These are phyloP conservation scores for Dermatemys mawii DNA, from an alignment of 2,113 vertebrate genomes.

Conservation along the genomic window DNA sequence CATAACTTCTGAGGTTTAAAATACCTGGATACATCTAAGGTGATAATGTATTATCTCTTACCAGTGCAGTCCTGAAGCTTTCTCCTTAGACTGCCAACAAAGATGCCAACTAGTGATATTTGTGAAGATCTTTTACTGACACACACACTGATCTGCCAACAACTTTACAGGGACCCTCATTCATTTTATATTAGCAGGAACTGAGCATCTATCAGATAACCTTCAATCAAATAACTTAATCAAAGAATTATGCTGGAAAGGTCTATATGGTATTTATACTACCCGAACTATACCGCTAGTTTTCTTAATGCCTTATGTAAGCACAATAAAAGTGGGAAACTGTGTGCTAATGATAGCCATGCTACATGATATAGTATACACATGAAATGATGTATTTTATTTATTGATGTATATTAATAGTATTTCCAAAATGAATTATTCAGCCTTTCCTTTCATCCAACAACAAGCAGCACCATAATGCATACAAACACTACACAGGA, in stretches of 20 bases:
- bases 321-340: not conserved
- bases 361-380: not conserved
- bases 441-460: not conserved
- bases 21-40: not conserved
- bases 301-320: not conserved
- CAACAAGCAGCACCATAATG: not conserved
- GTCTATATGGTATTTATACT: not conserved
- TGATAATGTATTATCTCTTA: too few relatives aligned
- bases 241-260: not conserved
- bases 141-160: too few relatives aligned
- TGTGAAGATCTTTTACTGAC: too few relatives aligned
- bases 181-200: not conserved
- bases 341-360: constrained; percentile 21
- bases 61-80: not conserved
- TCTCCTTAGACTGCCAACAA: not conserved
- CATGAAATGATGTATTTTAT: constrained; percentile 29
- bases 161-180: not conserved
- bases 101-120: not conserved
- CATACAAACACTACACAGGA: not conserved
- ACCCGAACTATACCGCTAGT: not conserved
- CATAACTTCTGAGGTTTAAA: not conserved
- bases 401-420: constrained; percentile 6
- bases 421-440: constrained; percentile 33
- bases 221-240: not conserved
- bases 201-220: not conserved